Percentiles rank a stretch among this genome's conserved stretches.
Conservation (phyloP, 2,797 vertebrate species). For the Coranthus polyacanthus region DNA sequence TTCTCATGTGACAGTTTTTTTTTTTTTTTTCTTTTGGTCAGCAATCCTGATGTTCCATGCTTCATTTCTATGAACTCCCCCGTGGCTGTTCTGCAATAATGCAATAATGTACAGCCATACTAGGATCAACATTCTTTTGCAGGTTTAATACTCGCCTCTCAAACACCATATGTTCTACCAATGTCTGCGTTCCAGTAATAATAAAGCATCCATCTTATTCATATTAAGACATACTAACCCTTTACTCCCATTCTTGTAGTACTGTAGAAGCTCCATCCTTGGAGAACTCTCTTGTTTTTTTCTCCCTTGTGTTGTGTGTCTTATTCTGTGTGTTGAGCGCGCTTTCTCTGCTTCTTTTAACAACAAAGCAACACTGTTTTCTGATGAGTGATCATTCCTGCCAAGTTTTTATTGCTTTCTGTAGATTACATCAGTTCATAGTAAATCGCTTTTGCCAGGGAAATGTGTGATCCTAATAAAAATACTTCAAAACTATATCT, state of each 20-base stretch:
- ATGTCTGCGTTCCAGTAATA: conserved; percentile 29
- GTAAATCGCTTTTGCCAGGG: conserved; percentile 57
- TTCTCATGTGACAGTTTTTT: conserved; percentile 61
- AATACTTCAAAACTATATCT: conserved; percentile 65
- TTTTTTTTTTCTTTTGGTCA: conserved; percentile 47
- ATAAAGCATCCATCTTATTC: conserved; percentile 21
- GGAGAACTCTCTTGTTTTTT: conserved; percentile 6
- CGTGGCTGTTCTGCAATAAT: conserved; percentile 46
- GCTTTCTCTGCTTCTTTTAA: conserved; percentile 55
- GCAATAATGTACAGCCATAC: conserved; percentile 36
- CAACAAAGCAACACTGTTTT: conserved; percentile 55
- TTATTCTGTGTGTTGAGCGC: conserved; percentile 51
- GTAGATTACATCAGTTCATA: conserved; percentile 71
- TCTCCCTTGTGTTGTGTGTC: conserved; percentile 6
- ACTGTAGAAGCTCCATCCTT: conserved; percentile 7
- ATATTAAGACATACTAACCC: background rate
- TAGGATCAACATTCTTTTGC: conserved; percentile 14
- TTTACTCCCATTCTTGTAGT: background rate
- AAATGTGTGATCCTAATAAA: conserved; percentile 70
- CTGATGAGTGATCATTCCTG: conserved; percentile 74
- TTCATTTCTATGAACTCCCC: conserved; percentile 34
- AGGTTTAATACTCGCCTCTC: conserved; percentile 26
- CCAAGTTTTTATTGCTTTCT: conserved; percentile 75
- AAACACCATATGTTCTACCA: conserved; percentile 22
- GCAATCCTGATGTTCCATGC: conserved; percentile 51